Percentiles rank a stretch among this genome's conserved stretches.
phyloP scores from a whole-genome alignment of 2,113 vertebrate species.

The Chaetodon trifascialis region DNA sequence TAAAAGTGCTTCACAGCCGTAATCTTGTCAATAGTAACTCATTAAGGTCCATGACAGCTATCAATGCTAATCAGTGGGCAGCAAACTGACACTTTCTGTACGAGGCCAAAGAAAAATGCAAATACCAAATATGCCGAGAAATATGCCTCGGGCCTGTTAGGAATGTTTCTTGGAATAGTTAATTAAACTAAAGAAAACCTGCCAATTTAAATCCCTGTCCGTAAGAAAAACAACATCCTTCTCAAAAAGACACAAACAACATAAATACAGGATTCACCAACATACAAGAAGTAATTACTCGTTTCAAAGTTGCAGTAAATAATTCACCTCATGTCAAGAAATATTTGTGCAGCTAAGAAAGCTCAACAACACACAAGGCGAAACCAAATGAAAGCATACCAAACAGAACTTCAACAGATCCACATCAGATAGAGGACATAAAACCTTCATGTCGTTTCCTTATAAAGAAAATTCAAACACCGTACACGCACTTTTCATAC shows the following conservation, averaged over 20 bases:
- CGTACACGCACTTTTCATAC: slow-evolving; percentile 43
- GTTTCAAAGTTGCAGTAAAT: slow-evolving; percentile 44
- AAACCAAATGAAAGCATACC: slow-evolving; percentile 39
- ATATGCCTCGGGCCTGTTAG: slow-evolving; percentile 46
- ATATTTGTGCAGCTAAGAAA: slow-evolving; percentile 45
- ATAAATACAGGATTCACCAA: slow-evolving; percentile 53
- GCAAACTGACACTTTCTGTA: neutral
- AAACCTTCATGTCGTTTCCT: slow-evolving; percentile 58
- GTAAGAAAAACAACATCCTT: slow-evolving; percentile 30
- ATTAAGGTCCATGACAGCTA: slow-evolving; percentile 24
- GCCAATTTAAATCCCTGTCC: slow-evolving; percentile 43
- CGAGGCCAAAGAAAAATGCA: neutral
- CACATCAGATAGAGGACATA: slow-evolving; percentile 56
- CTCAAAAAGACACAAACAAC: slow-evolving; percentile 36
- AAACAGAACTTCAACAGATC: slow-evolving; percentile 48
- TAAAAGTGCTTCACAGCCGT: slow-evolving; percentile 54
- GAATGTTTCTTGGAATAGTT: slow-evolving; percentile 34
- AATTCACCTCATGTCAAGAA: slow-evolving; percentile 37
- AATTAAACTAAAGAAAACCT: slow-evolving; percentile 19
- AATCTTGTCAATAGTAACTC: neutral
- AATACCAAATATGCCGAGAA: slow-evolving; percentile 11
- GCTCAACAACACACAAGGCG: slow-evolving; percentile 33
- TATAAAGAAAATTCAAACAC: slow-evolving; percentile 54
- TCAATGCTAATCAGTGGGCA: neutral
- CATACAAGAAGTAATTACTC: slow-evolving; percentile 26